These are phyloP conservation scores for Monopterus albus DNA, from an alignment of 2,113 vertebrate species.

Conservation along the genomic window DNA sequence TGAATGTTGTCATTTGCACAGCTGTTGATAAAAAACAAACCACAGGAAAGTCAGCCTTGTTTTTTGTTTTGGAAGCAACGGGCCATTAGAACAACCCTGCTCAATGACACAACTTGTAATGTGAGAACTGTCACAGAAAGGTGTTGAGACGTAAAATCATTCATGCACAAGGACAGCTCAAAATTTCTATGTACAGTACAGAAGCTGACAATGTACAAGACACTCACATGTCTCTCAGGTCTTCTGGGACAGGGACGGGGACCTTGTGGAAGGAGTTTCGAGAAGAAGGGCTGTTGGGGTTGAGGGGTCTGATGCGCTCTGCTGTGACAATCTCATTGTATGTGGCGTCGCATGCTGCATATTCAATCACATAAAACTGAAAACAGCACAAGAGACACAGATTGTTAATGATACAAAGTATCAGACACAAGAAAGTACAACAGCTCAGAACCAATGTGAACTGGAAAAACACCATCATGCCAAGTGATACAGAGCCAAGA, in stretches of 20 bases:
- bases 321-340: slow-evolving; percentile 94
- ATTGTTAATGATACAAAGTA: slow-evolving; percentile 6
- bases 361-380: slow-evolving; percentile 95
- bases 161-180: too few species aligned
- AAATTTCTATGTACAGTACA: too few species aligned
- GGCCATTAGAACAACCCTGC: background rate
- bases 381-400: background rate
- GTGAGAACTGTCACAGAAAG: background rate
- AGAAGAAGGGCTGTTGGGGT: slow-evolving; percentile 89
- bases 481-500: background rate
- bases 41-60: background rate
- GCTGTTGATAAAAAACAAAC: slow-evolving; percentile 73
- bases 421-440: background rate
- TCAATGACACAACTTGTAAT: background rate
- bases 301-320: slow-evolving; percentile 91
- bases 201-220: background rate
- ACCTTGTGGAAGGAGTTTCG: slow-evolving; percentile 89
- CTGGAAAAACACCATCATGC: background rate
- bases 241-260: slow-evolving; percentile 88
- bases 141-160: background rate
- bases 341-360: slow-evolving; percentile 91
- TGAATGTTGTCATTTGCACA: slow-evolving; percentile 90
- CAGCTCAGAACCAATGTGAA: background rate
- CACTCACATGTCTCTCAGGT: slow-evolving; percentile 91
- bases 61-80: slow-evolving; percentile 8